Evolutionary conservation across 2,797 vertebrate species (phyloP).

Genomic region (Crocodylus rhombifer): DNA sequence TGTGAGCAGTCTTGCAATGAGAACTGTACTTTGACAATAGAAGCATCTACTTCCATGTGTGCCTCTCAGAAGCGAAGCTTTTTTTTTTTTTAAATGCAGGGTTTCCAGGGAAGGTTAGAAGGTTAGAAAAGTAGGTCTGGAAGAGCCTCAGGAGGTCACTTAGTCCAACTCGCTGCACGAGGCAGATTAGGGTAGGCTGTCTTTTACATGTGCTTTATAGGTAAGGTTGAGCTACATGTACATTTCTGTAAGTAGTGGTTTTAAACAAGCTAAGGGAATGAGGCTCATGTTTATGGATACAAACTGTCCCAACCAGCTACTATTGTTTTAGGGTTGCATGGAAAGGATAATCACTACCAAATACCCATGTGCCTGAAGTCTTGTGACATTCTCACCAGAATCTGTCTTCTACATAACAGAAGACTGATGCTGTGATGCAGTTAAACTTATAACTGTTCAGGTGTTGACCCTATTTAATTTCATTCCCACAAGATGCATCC

Average conservation of each 20-base stretch:
- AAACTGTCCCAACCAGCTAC: conserved; percentile 19
- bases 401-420: not conserved
- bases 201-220: conserved; percentile 60
- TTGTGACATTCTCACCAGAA: conserved; percentile 9
- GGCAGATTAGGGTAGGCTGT: conserved; percentile 36
- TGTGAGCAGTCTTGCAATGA: conserved; percentile 25
- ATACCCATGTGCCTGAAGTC: not conserved
- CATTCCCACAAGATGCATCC: not conserved
- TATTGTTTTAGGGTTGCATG: not conserved
- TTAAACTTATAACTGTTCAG: not conserved
- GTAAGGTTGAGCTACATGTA: conserved; percentile 63
- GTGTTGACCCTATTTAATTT: not conserved
- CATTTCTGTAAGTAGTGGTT: conserved; percentile 15
- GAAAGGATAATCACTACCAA: conserved; percentile 11
- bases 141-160: too few species aligned
- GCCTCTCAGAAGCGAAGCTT: conserved; percentile 43
- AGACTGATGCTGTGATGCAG: not conserved
- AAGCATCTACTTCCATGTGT: not conserved
- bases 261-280: not conserved
- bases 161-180: too few species aligned
- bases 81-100: not conserved
- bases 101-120: not conserved
- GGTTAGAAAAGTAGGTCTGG: too few species aligned
- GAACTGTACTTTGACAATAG: not conserved
- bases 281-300: not conserved